Percentiles rank a stretch among this genome's conserved stretches.
Conservation (phyloP, 2,888 invertebrate genomes). For the Drosophila prostipennis region DNA sequence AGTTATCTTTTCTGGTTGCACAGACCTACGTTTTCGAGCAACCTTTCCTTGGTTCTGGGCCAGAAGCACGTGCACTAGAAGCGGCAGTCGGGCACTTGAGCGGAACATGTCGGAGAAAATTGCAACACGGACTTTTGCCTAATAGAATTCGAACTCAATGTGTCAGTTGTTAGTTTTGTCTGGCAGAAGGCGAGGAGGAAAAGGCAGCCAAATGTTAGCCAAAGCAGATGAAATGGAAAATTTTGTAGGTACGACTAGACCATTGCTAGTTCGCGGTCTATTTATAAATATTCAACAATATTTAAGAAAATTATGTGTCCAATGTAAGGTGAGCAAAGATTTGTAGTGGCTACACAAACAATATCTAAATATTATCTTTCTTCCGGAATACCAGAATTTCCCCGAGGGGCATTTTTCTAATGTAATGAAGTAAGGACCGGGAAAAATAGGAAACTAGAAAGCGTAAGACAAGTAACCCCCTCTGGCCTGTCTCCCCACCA, state of each 20-base stretch:
- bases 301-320: neutral
- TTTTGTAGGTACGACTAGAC: neutral
- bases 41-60: conserved; percentile 4
- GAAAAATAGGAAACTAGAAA: conserved; percentile 4
- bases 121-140: conserved; percentile 43
- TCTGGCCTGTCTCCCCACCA: conserved; percentile 13
- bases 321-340: too few relatives aligned
- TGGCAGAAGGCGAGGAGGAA: conserved; percentile 1
- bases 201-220: conserved; percentile 17
- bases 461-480: conserved; percentile 18
- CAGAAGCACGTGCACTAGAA: conserved; percentile 37
- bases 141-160: conserved; percentile 47
- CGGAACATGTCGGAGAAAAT: conserved; percentile 31
- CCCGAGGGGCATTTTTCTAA: neutral
- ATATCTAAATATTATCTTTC: neutral
- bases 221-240: conserved; percentile 38
- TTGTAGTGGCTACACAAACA: too few relatives aligned
- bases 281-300: too few relatives aligned
- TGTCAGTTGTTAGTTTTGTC: conserved; percentile 24
- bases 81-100: conserved; percentile 14
- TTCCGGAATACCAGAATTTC: neutral
- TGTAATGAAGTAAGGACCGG: neutral
- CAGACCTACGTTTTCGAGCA: neutral
- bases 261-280: too few relatives aligned
- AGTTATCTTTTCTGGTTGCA: neutral